phyloP scores from a whole-genome alignment of 1,140 invertebrate species.

The Drosophila persimilis region DNA sequence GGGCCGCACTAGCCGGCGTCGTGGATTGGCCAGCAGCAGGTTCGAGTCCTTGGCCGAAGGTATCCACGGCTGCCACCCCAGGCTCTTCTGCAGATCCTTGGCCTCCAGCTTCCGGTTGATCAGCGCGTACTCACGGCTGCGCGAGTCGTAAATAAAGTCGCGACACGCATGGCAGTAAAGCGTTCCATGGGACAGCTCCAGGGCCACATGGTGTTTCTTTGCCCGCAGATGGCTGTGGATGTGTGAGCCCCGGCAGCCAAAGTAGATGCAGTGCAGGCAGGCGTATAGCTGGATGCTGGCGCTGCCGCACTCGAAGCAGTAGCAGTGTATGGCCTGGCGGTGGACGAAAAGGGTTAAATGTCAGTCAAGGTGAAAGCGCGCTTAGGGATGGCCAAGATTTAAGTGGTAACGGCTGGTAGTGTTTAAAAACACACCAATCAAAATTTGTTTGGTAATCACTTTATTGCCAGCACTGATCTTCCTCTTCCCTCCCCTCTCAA shows the following conservation, averaged over 20 bases:
- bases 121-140: conserved; percentile 86
- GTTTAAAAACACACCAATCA: too few species aligned
- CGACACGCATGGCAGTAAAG: conserved; percentile 95
- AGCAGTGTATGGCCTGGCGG: conserved; percentile 69
- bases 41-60: conserved; percentile 89
- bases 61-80: conserved; percentile 91
- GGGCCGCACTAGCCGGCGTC: conserved; percentile 90
- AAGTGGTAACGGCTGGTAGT: too few species aligned
- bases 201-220: conserved; percentile 92
- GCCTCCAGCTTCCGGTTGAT: conserved; percentile 84
- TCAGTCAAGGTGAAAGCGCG: not conserved
- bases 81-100: conserved; percentile 87
- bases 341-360: conserved; percentile 2
- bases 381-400: too few species aligned
- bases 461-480: not conserved
- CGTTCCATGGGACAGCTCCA: conserved; percentile 94
- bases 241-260: conserved; percentile 93
- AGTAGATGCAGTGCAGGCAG: conserved; percentile 95
- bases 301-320: conserved; percentile 87
- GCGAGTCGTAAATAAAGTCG: conserved; percentile 95
- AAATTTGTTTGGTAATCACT: too few species aligned
- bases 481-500: not conserved
- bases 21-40: conserved; percentile 88
- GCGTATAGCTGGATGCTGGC: conserved; percentile 91
- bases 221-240: conserved; percentile 93